Percentiles rank a stretch among this genome's conserved stretches.
Conservation (phyloP, 2,888 invertebrate species). For the Hypomecis punctinalis region DNA sequence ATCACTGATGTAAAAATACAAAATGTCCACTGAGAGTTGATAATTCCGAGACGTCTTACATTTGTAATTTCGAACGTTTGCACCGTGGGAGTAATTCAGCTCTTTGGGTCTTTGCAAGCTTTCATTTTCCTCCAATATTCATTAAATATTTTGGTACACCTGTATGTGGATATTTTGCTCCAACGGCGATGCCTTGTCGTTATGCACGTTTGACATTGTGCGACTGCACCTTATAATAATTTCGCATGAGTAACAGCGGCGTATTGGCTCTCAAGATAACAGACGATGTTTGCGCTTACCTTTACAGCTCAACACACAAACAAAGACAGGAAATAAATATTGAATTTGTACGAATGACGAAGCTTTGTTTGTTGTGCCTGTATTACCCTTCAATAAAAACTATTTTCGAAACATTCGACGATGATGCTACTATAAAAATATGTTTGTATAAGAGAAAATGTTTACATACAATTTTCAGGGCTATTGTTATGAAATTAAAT, state of each 20-base stretch:
- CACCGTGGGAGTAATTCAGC: no score
- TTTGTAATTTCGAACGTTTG: no score
- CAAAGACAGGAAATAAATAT: slow-evolving; percentile 41
- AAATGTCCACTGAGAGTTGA: no score
- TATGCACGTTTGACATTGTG: no score
- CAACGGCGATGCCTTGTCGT: no score
- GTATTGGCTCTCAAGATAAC: slow-evolving; percentile 35
- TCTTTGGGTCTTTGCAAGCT: no score
- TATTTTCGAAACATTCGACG: slow-evolving; percentile 3
- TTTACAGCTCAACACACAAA: slow-evolving; percentile 35
- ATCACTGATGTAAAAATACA: no score
- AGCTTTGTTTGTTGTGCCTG: slow-evolving; percentile 8
- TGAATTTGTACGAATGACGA: slow-evolving; percentile 30
- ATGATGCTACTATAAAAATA: slow-evolving; percentile 38
- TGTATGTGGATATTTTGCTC: no score
- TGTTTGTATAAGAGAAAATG: slow-evolving; percentile 16
- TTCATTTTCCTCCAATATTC: no score
- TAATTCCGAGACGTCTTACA: no score
- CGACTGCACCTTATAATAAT: slow-evolving; percentile 27
- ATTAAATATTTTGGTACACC: no score
- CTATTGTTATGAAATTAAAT: slow-evolving; percentile 41
- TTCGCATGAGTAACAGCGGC: slow-evolving; percentile 42
- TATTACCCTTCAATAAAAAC: slow-evolving; percentile 7
- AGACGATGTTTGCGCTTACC: slow-evolving; percentile 34
- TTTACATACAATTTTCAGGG: slow-evolving; percentile 16